Evolutionary conservation across 1,140 invertebrate species (phyloP).

Genomic region (Ips typographus): DNA sequence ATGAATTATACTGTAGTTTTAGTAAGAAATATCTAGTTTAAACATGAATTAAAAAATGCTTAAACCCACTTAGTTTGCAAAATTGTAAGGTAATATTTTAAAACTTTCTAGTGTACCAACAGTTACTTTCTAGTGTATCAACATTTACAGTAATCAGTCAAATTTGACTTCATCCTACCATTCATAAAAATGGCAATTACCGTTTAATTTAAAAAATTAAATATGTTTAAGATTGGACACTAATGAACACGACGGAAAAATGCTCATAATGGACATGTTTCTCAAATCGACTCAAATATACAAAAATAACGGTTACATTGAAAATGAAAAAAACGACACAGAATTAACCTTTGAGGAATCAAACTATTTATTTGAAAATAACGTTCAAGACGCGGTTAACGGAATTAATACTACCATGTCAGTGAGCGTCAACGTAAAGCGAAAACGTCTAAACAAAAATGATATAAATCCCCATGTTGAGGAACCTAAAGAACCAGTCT

Average conservation of each 20-base stretch:
- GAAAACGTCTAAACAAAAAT: conserved; percentile 10
- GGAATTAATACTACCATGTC: conserved; percentile 34
- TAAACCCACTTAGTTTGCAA: no score
- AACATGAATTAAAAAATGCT: no score
- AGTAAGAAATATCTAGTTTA: no score
- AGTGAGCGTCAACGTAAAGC: conserved; percentile 35
- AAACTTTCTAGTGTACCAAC: no score
- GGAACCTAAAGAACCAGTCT: no score
- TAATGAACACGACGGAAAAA: conserved; percentile 43
- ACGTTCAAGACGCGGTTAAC: conserved; percentile 11
- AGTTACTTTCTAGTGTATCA: no score
- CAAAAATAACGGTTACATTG: conserved; percentile 10
- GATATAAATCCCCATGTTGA: no score
- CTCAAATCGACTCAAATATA: conserved; percentile 44
- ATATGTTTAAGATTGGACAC: conserved; percentile 35
- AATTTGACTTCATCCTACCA: neutral
- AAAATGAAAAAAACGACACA: neutral
- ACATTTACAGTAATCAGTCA: neutral
- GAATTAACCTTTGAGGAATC: conserved; percentile 32
- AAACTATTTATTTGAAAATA: conserved; percentile 36
- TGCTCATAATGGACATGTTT: conserved; percentile 47
- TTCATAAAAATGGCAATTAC: neutral
- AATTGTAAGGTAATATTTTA: no score
- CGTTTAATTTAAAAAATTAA: neutral
- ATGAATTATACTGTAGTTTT: no score